A percentile compares a stretch with the other conserved stretches of the same genome.
phyloP scores from a whole-genome alignment of 2,797 vertebrate species.

The Aeoliscus strigatus region DNA sequence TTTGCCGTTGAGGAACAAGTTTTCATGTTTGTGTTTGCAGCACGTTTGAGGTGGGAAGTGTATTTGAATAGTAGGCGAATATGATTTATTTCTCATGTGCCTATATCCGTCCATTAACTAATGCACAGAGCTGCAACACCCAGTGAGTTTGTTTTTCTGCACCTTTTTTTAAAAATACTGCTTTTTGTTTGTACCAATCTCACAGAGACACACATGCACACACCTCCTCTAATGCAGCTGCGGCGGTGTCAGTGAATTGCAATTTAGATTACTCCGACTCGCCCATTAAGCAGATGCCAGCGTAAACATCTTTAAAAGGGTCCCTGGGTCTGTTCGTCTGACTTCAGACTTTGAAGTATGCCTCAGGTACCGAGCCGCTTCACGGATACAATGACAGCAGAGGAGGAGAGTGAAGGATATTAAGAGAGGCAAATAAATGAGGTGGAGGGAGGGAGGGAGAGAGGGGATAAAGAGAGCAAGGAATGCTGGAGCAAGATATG shows the following conservation, averaged over 20 bases:
- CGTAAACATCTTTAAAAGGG: constrained; percentile 53
- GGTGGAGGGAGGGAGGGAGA: constrained; percentile 14
- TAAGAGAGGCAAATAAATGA: constrained; percentile 33
- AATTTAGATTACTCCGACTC: constrained; percentile 40
- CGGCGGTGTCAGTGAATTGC: constrained; percentile 24
- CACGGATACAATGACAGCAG: constrained; percentile 28
- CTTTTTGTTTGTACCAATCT: too few species aligned
- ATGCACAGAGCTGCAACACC: too few species aligned
- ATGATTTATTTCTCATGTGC: too few species aligned
- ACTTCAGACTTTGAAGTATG: constrained; percentile 44
- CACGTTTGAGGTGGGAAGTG: too few species aligned
- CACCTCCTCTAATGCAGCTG: constrained; percentile 18
- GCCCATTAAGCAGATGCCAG: constrained; percentile 42
- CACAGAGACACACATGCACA: constrained; percentile 10
- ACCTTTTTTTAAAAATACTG: too few species aligned
- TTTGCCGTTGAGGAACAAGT: too few species aligned
- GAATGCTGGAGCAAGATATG: constrained; percentile 8
- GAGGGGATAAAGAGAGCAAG: too few species aligned
- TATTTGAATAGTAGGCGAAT: too few species aligned
- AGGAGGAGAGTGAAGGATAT: constrained; percentile 18
- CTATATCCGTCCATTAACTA: too few species aligned
- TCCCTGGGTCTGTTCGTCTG: constrained; percentile 30
- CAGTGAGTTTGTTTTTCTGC: too few species aligned
- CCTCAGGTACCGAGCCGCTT: constrained; percentile 32
- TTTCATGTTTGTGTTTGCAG: too few species aligned